These are phyloP conservation scores for Brachyhypopomus gauderio DNA, from an alignment of 2,113 vertebrate genomes.

Conservation along the genomic window DNA sequence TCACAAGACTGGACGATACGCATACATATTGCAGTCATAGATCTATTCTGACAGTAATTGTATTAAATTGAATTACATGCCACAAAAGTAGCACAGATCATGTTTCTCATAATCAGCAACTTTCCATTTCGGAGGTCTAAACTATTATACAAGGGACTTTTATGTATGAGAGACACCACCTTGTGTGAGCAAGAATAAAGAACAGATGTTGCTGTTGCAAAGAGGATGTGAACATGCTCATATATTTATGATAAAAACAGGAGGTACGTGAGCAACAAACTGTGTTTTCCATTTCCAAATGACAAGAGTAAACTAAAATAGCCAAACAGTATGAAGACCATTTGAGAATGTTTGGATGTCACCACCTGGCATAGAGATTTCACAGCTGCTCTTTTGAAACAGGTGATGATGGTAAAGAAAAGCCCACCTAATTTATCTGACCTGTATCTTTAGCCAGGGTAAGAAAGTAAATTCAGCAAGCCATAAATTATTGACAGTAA, in stretches of 20 bases:
- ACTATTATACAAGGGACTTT: conserved; percentile 8
- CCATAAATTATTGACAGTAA: conserved; percentile 74
- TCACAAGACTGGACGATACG: conserved; percentile 74
- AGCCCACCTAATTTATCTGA: conserved; percentile 62
- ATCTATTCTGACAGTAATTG: conserved; percentile 14
- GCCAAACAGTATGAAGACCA: conserved; percentile 26
- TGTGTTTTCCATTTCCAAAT: background rate
- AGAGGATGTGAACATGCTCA: background rate
- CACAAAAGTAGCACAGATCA: conserved; percentile 29
- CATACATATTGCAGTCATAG: conserved; percentile 24
- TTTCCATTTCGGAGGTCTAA: background rate
- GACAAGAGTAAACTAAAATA: background rate
- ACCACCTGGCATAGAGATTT: conserved; percentile 59
- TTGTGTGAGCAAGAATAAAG: background rate
- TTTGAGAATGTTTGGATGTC: conserved; percentile 39
- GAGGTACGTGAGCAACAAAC: background rate
- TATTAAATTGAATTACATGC: conserved; percentile 29
- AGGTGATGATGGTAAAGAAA: conserved; percentile 33
- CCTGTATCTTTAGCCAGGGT: conserved; percentile 45
- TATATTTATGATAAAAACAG: background rate
- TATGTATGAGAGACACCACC: background rate
- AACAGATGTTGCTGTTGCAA: background rate
- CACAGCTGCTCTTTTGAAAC: conserved; percentile 56
- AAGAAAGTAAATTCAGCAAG: conserved; percentile 61
- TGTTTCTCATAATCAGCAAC: conserved; percentile 39